Evolutionary conservation across 2,888 invertebrate species (phyloP), one percentile per base, ranked within the genome.

Genomic region (Drosophila lutescens): DNA sequence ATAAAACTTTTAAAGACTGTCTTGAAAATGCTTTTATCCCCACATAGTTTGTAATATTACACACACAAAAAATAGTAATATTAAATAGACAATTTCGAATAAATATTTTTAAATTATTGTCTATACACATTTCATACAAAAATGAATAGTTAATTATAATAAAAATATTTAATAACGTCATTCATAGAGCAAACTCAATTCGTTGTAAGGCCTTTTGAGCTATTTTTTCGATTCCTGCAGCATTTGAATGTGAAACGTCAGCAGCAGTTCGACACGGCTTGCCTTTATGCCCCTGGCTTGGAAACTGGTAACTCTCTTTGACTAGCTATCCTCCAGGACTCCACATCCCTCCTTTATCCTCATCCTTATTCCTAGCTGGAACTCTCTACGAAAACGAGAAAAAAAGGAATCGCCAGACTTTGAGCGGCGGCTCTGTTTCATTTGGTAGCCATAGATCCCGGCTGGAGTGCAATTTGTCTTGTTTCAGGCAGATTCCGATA

Each of bases 391-490:
- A 13, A 53, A 32, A 57, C 15, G 57, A 30, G 41, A 41, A 56
- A 47, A 53, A 40, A 74, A 56, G 30, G 8, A 30, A 30, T 7
- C 57, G 20, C 55, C 43, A 49, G 60, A 62, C 70, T 60, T 57
- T 46, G 38, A 50, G 50, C 46, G 43, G 51, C 38, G 58, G 59
- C 73, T 74, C 76, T 76, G 85, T 79, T 88, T 76, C 86, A 86
- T 77, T 88, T 82, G 79, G 76, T 56, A 85, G 79, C 80, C 78
- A 80, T 84, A 80, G 81, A 86, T 86, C 78, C 80, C 71, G 73
- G 68, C 79, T 86, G 82, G 86, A 86, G 87, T 79, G 89, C 87
- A 89, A 90, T 90, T 90, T 91, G 90, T 90, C 91, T 91, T 89
- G 72, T 80, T 80, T 65, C 84, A 78, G 66, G 65, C 80, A 76